Evolutionary conservation across 2,113 vertebrate species (phyloP), one percentile per base, ranked within the genome.

Genomic region (Gasterosteus aculeatus): DNA sequence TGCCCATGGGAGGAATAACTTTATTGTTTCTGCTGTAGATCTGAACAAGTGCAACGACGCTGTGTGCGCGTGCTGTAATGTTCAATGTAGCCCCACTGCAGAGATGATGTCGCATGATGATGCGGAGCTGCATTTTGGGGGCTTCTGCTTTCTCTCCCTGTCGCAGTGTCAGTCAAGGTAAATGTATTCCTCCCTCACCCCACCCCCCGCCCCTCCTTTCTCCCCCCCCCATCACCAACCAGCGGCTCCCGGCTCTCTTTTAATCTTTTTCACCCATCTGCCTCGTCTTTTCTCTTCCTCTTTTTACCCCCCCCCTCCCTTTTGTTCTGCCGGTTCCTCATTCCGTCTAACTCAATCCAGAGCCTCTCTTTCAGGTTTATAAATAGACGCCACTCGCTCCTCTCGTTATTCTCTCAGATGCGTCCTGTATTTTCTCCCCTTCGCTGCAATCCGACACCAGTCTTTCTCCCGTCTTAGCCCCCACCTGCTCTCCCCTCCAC

Each of bases 91-190:
- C 82, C 85, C 86, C 81, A 84, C 85, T 87, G 85, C 88, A 87
- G 86, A 83, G 86, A 82, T 77, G 76, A 80, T 88, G 86, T 86
- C 82, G 80, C 88, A 88, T 87, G 80, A 84, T 83, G 69, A 81
- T 82, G 53, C 42, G 71, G 82, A 85, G 85, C 86, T 68, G 65
- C 73, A 73, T 18, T 86, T 87, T 70, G 66, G 57, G 62, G 80
- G 73, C 46, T 71, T 84, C 82, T 81, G 88, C 81, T 79, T 86
- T 87, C 75, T 81, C 86, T 86, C 87, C 81, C 87, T 89, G 87
- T 91, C 87, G 89, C 91, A 91, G 91, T 89, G 88, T 92, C 89
- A 91, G 82, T 92, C 91, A 87, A 91, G 89, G 89, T 91, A 92
- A 91, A 89, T 86, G 77, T 88, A 87, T 85, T 72, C 81, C 72